A percentile compares a stretch with the other conserved stretches of the same genome.
These are phyloP conservation scores for Callionymus lyra DNA, from an alignment of 2,113 vertebrate genomes.

Conservation along the genomic window DNA sequence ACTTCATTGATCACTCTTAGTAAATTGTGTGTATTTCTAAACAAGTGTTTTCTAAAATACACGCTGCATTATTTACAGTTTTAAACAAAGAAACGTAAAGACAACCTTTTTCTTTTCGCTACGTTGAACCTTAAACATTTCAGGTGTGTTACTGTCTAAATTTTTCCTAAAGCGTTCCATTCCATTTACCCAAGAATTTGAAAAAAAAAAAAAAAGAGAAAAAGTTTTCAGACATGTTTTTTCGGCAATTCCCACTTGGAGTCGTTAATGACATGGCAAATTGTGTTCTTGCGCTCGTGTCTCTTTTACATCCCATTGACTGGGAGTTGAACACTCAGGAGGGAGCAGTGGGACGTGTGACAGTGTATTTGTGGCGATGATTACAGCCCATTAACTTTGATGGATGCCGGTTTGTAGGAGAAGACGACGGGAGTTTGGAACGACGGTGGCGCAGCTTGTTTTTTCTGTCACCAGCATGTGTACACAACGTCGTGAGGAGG, in stretches of 20 bases:
- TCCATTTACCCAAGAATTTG: too few relatives aligned
- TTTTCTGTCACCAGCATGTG: conserved; percentile 23
- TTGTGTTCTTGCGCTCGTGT: conserved; percentile 41
- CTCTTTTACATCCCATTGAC: conserved; percentile 56
- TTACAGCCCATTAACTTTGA: conserved; percentile 65
- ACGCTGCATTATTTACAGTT: too few relatives aligned
- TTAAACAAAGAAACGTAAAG: too few relatives aligned
- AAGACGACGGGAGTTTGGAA: conserved; percentile 33
- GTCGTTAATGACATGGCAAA: conserved; percentile 44
- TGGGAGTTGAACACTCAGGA: conserved; percentile 51
- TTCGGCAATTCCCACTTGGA: conserved; percentile 20
- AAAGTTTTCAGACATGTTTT: too few relatives aligned
- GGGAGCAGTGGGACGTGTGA: conserved; percentile 42
- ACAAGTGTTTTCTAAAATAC: too few relatives aligned
- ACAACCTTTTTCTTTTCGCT: too few relatives aligned
- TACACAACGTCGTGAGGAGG: conserved; percentile 16
- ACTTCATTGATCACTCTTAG: too few relatives aligned
- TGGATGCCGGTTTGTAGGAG: conserved; percentile 45
- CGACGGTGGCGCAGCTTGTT: conserved; percentile 24
- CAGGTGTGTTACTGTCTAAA: too few relatives aligned
- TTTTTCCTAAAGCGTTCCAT: too few relatives aligned
- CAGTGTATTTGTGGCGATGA: conserved; percentile 56
- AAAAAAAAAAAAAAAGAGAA: too few relatives aligned
- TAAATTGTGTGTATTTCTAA: too few relatives aligned
- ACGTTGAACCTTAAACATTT: too few relatives aligned